These are phyloP conservation scores for Aradophagus sp. DNA, from an alignment of 1,140 invertebrate species.

Conservation along the genomic window DNA sequence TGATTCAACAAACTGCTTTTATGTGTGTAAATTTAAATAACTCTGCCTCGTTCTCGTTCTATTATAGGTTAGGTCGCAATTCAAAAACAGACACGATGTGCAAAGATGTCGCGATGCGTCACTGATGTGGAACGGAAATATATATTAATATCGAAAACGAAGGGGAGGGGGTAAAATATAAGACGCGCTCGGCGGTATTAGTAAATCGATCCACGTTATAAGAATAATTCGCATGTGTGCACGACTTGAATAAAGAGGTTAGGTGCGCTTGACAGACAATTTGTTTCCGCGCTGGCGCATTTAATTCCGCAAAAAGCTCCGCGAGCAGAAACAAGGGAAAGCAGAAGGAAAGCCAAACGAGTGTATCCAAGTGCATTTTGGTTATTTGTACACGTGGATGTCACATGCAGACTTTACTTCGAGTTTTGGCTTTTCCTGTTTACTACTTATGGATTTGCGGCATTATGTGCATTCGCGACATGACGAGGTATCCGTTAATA, in stretches of 20 bases:
- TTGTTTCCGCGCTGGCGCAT: constrained; percentile 51
- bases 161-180: constrained; percentile 4
- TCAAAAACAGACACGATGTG: too few relatives aligned
- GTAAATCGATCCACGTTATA: constrained; percentile 30
- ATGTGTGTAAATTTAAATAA: too few relatives aligned
- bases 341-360: constrained; percentile 46
- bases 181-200: constrained; percentile 13
- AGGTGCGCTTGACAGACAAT: constrained; percentile 55
- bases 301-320: constrained; percentile 54
- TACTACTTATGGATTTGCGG: constrained; percentile 27
- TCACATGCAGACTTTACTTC: constrained; percentile 47
- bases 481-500: constrained; percentile 11
- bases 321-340: constrained; percentile 44
- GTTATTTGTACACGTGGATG: constrained; percentile 50
- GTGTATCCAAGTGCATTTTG: constrained; percentile 54
- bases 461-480: constrained; percentile 16
- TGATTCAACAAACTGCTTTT: too few relatives aligned
- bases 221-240: constrained; percentile 43
- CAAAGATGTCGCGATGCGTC: too few relatives aligned
- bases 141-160: too few relatives aligned
- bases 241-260: constrained; percentile 54
- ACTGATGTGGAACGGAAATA: too few relatives aligned
- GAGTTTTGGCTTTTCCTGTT: constrained; percentile 38
- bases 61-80: too few relatives aligned
- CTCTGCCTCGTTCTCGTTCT: too few relatives aligned